Evolutionary conservation across 2,888 invertebrate genomes (phyloP).

Genomic region (Noctua janthina): DNA sequence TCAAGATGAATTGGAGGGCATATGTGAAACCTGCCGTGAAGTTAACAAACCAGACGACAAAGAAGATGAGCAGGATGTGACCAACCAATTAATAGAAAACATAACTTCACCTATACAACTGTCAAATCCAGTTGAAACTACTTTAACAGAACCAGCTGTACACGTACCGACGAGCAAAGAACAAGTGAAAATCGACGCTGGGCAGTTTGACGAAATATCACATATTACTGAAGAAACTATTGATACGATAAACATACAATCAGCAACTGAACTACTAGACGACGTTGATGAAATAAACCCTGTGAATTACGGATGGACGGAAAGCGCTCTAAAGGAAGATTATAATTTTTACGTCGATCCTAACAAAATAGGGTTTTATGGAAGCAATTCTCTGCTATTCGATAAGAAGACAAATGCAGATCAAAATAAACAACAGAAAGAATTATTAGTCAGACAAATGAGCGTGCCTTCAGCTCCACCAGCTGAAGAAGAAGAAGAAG

Average conservation of each 20-base stretch:
- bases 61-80: conserved; percentile 79
- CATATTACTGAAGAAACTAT: conserved; percentile 83
- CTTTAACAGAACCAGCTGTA: conserved; percentile 70
- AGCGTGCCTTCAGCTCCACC: conserved; percentile 81
- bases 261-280: conserved; percentile 78
- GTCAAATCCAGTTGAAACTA: conserved; percentile 82
- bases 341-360: conserved; percentile 74
- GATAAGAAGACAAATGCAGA: conserved; percentile 81
- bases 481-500: conserved; percentile 80
- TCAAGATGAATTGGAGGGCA: conserved; percentile 73
- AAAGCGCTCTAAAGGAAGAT: conserved; percentile 64
- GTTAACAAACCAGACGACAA: conserved; percentile 78
- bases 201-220: conserved; percentile 75
- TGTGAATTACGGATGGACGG: conserved; percentile 78
- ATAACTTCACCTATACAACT: conserved; percentile 84
- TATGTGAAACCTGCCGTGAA: conserved; percentile 84
- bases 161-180: conserved; percentile 27
- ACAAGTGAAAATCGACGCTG: conserved; percentile 50
- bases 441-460: conserved; percentile 74
- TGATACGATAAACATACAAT: conserved; percentile 80
- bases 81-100: conserved; percentile 84
- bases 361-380: conserved; percentile 75
- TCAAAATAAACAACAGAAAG: conserved; percentile 80
- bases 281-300: conserved; percentile 64
- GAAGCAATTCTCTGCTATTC: conserved; percentile 76